Percentiles rank a stretch among this genome's conserved stretches.
Conservation (phyloP, 2,888 invertebrate species). For the Pantelozetes paolii region DNA sequence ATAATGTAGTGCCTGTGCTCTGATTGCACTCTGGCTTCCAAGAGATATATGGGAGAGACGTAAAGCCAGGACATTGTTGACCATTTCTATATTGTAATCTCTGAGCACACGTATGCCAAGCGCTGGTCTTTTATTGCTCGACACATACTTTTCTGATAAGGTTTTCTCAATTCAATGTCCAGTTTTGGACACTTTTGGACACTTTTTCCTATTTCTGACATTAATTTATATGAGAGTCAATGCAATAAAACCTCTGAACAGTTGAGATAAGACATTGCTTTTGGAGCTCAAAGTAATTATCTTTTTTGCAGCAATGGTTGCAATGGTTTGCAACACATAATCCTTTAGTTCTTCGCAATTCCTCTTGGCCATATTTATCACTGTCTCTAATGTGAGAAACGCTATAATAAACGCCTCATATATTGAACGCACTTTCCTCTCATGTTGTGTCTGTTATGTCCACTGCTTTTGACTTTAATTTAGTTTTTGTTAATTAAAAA, state of each 20-base stretch:
- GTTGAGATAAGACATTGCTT: constrained; percentile 36
- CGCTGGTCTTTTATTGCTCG: constrained; percentile 30
- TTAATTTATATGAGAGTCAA: constrained; percentile 38
- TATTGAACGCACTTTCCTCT: not conserved
- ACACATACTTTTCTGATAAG: constrained; percentile 35
- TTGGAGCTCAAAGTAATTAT: constrained; percentile 32
- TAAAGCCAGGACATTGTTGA: constrained; percentile 33
- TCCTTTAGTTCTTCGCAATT: constrained; percentile 36
- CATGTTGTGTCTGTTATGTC: too few relatives aligned
- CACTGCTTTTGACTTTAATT: too few relatives aligned
- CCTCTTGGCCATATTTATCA: constrained; percentile 35
- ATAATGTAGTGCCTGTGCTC: constrained; percentile 29
- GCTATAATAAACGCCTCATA: constrained; percentile 22
- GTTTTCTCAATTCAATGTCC: constrained; percentile 36
- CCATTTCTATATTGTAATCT: constrained; percentile 35
- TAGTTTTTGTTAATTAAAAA: too few relatives aligned
- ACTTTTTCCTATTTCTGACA: constrained; percentile 32
- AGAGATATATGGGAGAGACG: constrained; percentile 23
- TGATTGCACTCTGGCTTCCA: constrained; percentile 17
- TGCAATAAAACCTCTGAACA: constrained; percentile 38
- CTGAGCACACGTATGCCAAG: constrained; percentile 30
- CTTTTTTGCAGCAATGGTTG: constrained; percentile 25
- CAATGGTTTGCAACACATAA: constrained; percentile 23
- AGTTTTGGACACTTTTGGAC: not conserved
- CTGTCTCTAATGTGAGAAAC: constrained; percentile 4